These are phyloP conservation scores for Neomonachus schauinslandi DNA, from an alignment of 2,113 vertebrate species.

Conservation along the genomic window DNA sequence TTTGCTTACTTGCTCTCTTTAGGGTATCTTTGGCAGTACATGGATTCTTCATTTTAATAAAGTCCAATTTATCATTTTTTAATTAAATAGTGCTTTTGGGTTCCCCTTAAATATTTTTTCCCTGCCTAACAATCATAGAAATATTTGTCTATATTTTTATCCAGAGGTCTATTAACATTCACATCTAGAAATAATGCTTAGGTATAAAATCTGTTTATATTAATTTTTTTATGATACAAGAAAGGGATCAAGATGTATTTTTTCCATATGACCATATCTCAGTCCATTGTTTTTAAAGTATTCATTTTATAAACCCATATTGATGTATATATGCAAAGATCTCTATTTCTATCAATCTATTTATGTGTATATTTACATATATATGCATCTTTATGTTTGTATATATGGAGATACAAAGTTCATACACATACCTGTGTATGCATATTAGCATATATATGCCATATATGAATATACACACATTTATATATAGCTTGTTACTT, in stretches of 20 bases:
- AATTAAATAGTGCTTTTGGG: not conserved
- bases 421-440: not conserved
- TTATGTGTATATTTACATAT: not conserved
- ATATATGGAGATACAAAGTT: not conserved
- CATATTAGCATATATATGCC: not conserved
- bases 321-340: not conserved
- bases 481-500: not conserved
- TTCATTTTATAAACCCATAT: not conserved
- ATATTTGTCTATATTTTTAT: not conserved
- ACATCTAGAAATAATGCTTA: not conserved
- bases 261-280: not conserved
- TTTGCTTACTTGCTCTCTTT: not conserved
- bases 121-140: not conserved
- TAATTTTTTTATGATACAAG: not conserved
- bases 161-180: not conserved
- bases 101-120: not conserved
- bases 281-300: not conserved
- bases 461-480: not conserved
- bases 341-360: not conserved
- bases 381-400: not conserved
- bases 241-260: not conserved
- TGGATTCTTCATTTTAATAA: not conserved
- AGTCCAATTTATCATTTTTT: not conserved
- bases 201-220: not conserved
- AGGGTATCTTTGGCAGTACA: not conserved